Percentiles rank a stretch among this genome's conserved stretches.
Evolutionary conservation across 37 sponge, comb jelly and placozoan species (phyloP).

Genomic region (Diacarnus erythraeanus): DNA sequence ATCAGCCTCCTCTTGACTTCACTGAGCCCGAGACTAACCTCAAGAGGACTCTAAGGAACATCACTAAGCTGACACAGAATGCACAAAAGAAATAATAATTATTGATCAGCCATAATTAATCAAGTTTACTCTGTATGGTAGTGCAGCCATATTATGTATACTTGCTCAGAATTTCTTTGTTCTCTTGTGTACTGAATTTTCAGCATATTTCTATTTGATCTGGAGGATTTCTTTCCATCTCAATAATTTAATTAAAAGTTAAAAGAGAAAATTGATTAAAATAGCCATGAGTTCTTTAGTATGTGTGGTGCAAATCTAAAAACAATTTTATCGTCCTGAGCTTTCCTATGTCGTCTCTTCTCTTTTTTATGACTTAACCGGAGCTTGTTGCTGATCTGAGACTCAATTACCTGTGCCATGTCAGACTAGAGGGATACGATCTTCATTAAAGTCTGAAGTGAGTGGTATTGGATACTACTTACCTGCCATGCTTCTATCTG

Average conservation of each 20-base stretch:
- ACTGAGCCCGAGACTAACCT: slow-evolving; percentile 33
- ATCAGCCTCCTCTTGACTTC: slow-evolving; percentile 25
- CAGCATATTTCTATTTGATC: no score
- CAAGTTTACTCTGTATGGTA: no score
- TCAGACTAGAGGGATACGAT: not conserved
- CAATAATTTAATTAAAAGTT: no score
- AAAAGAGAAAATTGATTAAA: not conserved
- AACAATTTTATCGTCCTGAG: no score
- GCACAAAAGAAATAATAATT: slow-evolving; percentile 45
- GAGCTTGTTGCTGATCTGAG: not conserved
- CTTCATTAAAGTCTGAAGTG: no score
- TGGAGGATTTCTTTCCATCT: no score
- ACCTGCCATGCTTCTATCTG: slow-evolving; percentile 68
- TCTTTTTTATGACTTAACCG: no score
- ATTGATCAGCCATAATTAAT: no score
- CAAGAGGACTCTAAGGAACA: slow-evolving; percentile 26
- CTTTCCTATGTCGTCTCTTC: no score
- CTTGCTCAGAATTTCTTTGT: no score
- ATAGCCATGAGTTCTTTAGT: not conserved
- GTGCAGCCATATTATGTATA: no score
- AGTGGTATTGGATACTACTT: not conserved
- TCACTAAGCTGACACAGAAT: slow-evolving; percentile 42
- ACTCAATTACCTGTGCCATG: not conserved
- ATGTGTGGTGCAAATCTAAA: not conserved
- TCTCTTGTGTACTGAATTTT: no score